A percentile compares a stretch with the other conserved stretches of the same genome.
Evolutionary conservation across 2,797 vertebrate species (phyloP).

Genomic region (Allobates femoralis): DNA sequence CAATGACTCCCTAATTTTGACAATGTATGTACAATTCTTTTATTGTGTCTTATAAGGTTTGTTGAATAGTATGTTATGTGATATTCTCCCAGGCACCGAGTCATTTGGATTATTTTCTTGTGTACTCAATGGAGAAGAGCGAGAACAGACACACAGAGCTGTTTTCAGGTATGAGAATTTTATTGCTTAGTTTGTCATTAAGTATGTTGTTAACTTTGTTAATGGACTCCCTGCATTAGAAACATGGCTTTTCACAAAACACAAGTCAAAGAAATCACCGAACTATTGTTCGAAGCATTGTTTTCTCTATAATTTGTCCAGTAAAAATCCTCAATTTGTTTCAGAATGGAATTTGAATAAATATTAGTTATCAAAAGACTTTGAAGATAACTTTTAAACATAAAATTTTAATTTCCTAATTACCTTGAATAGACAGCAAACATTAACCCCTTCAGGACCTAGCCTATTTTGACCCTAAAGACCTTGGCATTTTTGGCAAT

Average conservation of each 20-base stretch:
- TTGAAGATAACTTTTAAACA: background rate
- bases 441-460: no score
- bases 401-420: no score
- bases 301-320: background rate
- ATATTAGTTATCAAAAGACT: background rate
- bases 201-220: background rate
- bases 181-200: background rate
- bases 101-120: conserved; percentile 98
- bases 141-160: conserved; percentile 94
- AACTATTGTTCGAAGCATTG: no score
- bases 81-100: conserved; percentile 84
- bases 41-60: background rate
- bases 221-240: background rate
- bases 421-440: no score
- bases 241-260: no score
- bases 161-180: conserved; percentile 89
- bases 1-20: background rate
- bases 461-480: no score
- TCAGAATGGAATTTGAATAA: no score
- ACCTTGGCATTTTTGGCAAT: no score
- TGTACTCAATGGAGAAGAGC: conserved; percentile 91
- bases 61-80: background rate
- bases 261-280: no score
- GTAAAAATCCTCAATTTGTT: background rate
- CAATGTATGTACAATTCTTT: background rate